phyloP scores from a whole-genome alignment of 1,140 invertebrate species.

The Lucilia cuprina region DNA sequence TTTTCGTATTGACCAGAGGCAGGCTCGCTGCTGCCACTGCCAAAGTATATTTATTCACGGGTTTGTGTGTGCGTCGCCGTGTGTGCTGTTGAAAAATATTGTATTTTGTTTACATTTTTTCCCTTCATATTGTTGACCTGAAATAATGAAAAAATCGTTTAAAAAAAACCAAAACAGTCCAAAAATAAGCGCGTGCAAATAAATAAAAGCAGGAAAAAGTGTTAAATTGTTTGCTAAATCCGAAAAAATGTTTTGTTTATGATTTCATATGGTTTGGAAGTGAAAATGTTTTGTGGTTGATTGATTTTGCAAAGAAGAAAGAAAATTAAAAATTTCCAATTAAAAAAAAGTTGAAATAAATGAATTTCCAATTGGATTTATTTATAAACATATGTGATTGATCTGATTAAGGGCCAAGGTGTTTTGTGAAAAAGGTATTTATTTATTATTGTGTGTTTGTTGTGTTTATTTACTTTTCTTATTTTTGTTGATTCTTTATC shows the following conservation, averaged over 20 bases:
- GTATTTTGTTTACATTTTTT: constrained; percentile 14
- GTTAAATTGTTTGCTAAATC: neutral
- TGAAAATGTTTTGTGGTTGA: no score
- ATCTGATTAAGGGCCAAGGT: neutral
- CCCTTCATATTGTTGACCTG: neutral
- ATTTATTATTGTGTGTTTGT: neutral
- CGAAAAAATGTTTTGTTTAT: no score
- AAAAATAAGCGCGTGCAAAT: neutral
- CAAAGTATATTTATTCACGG: neutral
- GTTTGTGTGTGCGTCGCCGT: neutral
- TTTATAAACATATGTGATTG: neutral
- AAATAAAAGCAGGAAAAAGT: neutral
- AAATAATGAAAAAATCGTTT: neutral
- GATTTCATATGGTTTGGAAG: no score
- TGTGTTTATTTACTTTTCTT: no score
- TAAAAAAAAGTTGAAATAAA: neutral
- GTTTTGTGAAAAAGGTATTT: neutral
- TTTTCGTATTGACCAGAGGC: neutral
- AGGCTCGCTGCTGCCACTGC: neutral
- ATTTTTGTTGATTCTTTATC: no score
- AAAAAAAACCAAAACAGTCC: neutral
- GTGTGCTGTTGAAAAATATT: neutral
- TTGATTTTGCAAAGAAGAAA: no score
- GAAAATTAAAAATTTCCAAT: neutral
- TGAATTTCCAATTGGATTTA: neutral